Evolutionary conservation across 2,113 vertebrate species (phyloP).

Genomic region (Oreochromis tanganicae): DNA sequence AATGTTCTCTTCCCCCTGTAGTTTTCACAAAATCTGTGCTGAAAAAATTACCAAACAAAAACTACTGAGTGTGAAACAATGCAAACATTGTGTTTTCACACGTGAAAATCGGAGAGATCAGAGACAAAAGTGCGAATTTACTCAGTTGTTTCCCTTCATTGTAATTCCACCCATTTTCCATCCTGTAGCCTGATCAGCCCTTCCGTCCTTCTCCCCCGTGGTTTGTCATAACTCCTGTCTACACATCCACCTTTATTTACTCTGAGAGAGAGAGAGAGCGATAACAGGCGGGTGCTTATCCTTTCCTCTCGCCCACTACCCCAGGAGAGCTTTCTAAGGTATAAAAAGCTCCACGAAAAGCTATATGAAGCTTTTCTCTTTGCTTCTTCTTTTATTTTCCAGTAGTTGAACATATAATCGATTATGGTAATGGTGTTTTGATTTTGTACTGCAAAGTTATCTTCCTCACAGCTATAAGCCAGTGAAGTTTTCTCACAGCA

Average conservation of each 20-base stretch:
- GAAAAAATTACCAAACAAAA: background rate
- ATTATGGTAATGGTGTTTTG: background rate
- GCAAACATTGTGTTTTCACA: background rate
- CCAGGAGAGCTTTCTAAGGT: background rate
- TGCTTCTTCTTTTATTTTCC: background rate
- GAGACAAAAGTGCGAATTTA: background rate
- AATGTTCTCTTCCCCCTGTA: background rate
- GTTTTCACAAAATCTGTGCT: background rate
- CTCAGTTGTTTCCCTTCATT: background rate
- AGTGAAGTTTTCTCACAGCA: background rate
- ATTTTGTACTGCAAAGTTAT: background rate
- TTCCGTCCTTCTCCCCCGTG: background rate
- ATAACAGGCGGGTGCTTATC: background rate
- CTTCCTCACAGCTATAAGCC: background rate
- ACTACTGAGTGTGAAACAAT: background rate
- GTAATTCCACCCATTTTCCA: background rate
- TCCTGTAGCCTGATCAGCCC: background rate
- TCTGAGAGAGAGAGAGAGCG: background rate
- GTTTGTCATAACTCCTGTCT: background rate
- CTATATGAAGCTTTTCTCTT: fast-evolving
- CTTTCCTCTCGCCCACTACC: background rate
- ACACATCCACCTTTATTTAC: background rate
- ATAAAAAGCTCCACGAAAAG: background rate
- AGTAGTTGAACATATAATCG: background rate
- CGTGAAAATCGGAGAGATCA: background rate